A percentile compares a stretch with the other conserved stretches of the same genome.
Evolutionary conservation across 2,797 vertebrate genomes (phyloP).

Genomic region (Megaceryle alcyon): DNA sequence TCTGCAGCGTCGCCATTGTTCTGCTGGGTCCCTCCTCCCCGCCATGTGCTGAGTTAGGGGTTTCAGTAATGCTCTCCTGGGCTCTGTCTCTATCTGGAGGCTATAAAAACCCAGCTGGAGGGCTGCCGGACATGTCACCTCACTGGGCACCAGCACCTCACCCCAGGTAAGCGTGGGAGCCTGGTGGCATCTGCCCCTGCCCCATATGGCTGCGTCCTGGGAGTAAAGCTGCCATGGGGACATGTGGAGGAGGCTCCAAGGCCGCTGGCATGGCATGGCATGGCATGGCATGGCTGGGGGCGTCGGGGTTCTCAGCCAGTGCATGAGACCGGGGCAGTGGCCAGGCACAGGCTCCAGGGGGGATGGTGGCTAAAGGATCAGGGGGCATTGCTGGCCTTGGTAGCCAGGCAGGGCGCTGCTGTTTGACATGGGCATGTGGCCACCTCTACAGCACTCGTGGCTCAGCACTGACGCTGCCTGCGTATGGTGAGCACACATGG

Average conservation of each 20-base stretch:
- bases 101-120: conserved; percentile 85
- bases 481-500: accelerated
- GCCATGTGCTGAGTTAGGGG: conserved; percentile 87
- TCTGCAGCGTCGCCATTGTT: conserved; percentile 60
- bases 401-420: neutral
- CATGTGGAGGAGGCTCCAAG: neutral
- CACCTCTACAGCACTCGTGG: neutral
- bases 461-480: neutral
- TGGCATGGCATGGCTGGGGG: neutral
- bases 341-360: neutral
- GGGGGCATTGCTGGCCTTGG: neutral
- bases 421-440: neutral
- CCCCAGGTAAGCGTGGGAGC: conserved; percentile 38
- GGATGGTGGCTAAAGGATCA: accelerated
- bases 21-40: conserved; percentile 70
- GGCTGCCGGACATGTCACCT: conserved; percentile 11
- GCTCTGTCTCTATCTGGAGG: conserved; percentile 82
- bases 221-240: accelerated
- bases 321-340: accelerated
- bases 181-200: neutral
- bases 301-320: neutral
- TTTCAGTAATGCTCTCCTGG: conserved; percentile 75
- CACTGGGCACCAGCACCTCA: neutral
- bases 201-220: neutral
- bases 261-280: neutral